Percentiles rank a stretch among this genome's conserved stretches.
Evolutionary conservation across 2,888 invertebrate species (phyloP).

Genomic region (Keiferia lycopersicella): DNA sequence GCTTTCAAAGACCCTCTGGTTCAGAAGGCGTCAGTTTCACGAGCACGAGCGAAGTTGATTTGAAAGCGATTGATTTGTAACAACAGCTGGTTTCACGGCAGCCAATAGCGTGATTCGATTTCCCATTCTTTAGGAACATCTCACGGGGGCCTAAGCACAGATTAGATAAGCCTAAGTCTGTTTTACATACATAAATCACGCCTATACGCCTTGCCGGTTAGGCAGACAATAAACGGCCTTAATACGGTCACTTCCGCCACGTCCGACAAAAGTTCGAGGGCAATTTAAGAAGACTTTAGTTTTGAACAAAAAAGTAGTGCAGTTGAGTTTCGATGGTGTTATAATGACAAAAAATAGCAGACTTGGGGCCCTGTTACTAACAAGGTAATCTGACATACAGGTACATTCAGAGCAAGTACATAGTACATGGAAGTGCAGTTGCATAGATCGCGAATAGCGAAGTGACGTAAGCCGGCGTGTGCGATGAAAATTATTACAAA

Average conservation of each 20-base stretch:
- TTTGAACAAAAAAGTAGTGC: no score
- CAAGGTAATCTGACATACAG: not conserved
- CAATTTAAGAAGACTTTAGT: no score
- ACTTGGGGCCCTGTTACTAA: no score
- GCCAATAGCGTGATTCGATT: conserved; percentile 51
- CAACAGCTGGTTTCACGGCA: conserved; percentile 51
- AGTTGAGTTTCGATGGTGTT: no score
- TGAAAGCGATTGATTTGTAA: conserved; percentile 57
- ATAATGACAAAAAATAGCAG: no score
- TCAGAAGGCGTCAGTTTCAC: not conserved
- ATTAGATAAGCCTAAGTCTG: no score
- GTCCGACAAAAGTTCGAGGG: no score
- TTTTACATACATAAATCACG: no score
- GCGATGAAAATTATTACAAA: conserved; percentile 50
- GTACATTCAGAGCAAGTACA: not conserved
- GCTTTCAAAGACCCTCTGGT: not conserved
- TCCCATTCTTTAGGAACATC: conserved; percentile 51
- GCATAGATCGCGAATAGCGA: conserved; percentile 38
- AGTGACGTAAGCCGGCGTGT: conserved; percentile 42
- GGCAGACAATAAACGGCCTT: no score
- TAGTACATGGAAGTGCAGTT: conserved; percentile 32
- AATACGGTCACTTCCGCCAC: no score
- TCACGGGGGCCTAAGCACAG: conserved; percentile 32
- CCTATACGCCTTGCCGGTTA: no score
- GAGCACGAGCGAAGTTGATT: conserved; percentile 42